Base-by-base conservation (phyloP, 2,113 vertebrate genomes). In the Toxotes jaculatrix region DNA sequence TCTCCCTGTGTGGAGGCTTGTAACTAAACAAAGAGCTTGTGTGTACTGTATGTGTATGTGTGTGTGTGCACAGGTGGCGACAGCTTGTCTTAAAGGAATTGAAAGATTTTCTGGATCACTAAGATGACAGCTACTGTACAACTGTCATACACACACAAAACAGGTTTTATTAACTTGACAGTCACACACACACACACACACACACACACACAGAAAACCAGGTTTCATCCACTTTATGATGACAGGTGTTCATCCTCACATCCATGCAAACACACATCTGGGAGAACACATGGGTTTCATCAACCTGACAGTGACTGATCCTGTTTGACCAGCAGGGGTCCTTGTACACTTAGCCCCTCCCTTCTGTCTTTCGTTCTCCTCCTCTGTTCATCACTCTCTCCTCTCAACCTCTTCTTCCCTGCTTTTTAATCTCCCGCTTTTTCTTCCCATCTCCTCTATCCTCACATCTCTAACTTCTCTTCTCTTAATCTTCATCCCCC, bases 191-290 rank as follows among this genome's bases (percentile, higher is more conserved):
- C 31, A 31, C 68, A 47, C 67, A 72, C 10, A 69, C 16, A 38
- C 36, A 40, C 19, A 72, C 56, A 56, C 34, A 10, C 31, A 31
- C 64, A 49, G 56, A 72, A 5, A 64, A 7, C 32, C 10, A 66
- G 16, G 60, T 70, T 70, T 80, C 60, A 74, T 83, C 47, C 38
- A 74, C 63, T 77, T 65, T 34, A 72, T 40, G 0, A 66, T 76
- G 62, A 85, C 85, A 85, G 66, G 63, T 79, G 73, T 72, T 79
- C 65, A 61, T 38, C 36, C 42, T 79, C 77, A 83, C 32, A 78
- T 61, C 43, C 32, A 63, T 14, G 32, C 36, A 78, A 73, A 77
- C 59, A 77, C 77, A 84, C 82, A 81, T 55, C n/a, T 36, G 57
- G 45, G 59, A 84, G 14, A 69, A 27, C 7, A 36, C 34, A 27